Conservation (phyloP, 2,888 invertebrate genomes). For the Caenorhabditis afra region DNA sequence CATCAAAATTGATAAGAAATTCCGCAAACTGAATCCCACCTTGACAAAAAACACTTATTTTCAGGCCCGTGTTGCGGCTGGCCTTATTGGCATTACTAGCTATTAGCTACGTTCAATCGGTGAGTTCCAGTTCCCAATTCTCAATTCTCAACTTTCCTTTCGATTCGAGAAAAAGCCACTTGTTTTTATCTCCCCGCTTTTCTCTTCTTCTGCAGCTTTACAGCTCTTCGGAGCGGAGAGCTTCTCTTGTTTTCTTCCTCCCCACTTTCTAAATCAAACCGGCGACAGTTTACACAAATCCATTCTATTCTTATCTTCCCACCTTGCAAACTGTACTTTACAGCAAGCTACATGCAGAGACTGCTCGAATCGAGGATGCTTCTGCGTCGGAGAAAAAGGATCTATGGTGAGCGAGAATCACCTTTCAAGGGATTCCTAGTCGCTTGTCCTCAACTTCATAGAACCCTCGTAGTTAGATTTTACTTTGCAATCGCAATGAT, state of each 20-base stretch:
- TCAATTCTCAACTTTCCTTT: not conserved
- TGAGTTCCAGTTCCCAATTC: conserved; percentile 30
- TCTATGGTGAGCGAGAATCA: conserved; percentile 73
- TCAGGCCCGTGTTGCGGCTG: conserved; percentile 66
- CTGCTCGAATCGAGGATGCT: conserved; percentile 80
- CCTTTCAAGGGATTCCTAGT: no score
- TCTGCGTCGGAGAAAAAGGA: conserved; percentile 81
- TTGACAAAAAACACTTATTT: not conserved
- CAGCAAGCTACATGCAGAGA: conserved; percentile 80
- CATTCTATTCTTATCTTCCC: not conserved
- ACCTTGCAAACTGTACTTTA: conserved; percentile 52
- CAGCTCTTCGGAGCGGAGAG: not conserved
- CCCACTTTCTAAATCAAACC: not conserved
- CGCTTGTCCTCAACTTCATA: no score
- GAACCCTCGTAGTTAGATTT: no score
- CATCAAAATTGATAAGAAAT: not conserved
- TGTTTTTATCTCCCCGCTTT: no score
- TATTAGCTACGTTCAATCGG: conserved; percentile 65
- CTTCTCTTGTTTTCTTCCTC: conserved; percentile 1
- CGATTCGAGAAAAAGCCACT: no score
- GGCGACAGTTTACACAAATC: not conserved
- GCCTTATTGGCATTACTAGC: conserved; percentile 58
- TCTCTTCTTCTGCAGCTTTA: no score
- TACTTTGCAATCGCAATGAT: conserved; percentile 26
- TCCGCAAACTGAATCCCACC: not conserved